Evolutionary conservation across 1,140 invertebrate genomes (phyloP), one percentile per base, ranked within the genome.

Genomic region (Schlechtendalia chinensis): DNA sequence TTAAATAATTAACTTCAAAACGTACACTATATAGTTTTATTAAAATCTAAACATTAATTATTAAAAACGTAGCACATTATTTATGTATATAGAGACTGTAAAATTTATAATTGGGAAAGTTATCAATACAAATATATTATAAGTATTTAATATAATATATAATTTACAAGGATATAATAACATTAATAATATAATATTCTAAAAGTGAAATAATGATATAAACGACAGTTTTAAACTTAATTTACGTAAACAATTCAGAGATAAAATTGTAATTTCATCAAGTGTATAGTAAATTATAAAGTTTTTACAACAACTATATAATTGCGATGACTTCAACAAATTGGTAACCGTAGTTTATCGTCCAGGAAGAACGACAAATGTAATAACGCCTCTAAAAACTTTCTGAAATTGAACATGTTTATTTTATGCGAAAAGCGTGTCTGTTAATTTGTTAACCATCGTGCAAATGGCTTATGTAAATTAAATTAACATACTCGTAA

Each of bases 301-400:
- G 16, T 39, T 45, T 16, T 22, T 24, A 45, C n/a, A 69, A 17
- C n/a, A 5, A 5, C 22, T 24, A 47, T 47, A 24, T 69, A 24
- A 69, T 47, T 47, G 39, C 24, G 22, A 69, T n/a, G 65, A 69
- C 39, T 69, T 47, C n/a, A 24, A 69, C 65, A 47, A 69, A 39
- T 39, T 8, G 32, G 39, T 47, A 45, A 69, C 5, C 65, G 11
- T 47, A 47, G 22, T 69, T 69, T 47, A 47, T 17, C 11, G 17
- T 16, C 14, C 0, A 8, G 12, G 4, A 47, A 12, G 12, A 45
- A 12, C 1, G 22, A 24, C n/a, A 0, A 14, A 11, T 11, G 63
- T 32, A 1, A n/a, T n/a, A 16, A 10, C 19, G 61, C 19, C 17
- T 65, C 17, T n/a, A 1, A 45, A 39, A 69, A 67, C 63, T 67